Evolutionary conservation across 2,888 invertebrate genomes (phyloP).

Genomic region (Yponomeuta evonymella): DNA sequence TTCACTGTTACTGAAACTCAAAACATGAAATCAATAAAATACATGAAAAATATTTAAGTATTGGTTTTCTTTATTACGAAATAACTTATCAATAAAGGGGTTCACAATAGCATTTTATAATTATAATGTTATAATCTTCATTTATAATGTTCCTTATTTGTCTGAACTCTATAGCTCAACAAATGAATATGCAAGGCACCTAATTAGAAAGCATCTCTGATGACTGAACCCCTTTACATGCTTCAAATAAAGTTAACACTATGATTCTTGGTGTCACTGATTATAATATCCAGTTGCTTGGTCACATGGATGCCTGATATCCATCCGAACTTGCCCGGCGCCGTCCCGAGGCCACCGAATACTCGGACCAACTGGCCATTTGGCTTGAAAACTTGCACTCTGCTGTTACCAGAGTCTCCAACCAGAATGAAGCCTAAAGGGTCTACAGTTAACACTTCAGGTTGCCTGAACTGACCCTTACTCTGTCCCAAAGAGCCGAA

Average conservation of each 20-base stretch:
- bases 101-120: too few species aligned
- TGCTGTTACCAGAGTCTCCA: slow-evolving; percentile 86
- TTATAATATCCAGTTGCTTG: slow-evolving; percentile 76
- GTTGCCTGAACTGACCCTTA: slow-evolving; percentile 83
- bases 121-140: too few species aligned
- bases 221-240: not conserved
- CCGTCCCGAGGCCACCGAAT: slow-evolving; percentile 74
- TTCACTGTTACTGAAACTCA: not conserved
- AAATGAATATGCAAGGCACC: too few species aligned
- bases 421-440: slow-evolving; percentile 84
- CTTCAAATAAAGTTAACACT: slow-evolving; percentile 50
- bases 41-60: not conserved
- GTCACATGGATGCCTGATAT: slow-evolving; percentile 81
- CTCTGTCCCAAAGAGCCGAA: slow-evolving; percentile 81
- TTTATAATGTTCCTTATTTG: too few species aligned
- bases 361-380: slow-evolving; percentile 81
- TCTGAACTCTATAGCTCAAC: too few species aligned
- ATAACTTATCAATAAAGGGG: too few species aligned
- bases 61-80: not conserved
- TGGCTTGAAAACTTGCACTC: slow-evolving; percentile 84
- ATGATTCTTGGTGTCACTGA: slow-evolving; percentile 78
- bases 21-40: not conserved
- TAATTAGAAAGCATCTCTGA: too few species aligned
- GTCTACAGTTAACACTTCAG: slow-evolving; percentile 84
- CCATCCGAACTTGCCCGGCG: slow-evolving; percentile 78